A percentile compares a stretch with the other conserved stretches of the same genome.
Conservation (phyloP, 2,113 vertebrate species). For the Psophia crepitans region DNA sequence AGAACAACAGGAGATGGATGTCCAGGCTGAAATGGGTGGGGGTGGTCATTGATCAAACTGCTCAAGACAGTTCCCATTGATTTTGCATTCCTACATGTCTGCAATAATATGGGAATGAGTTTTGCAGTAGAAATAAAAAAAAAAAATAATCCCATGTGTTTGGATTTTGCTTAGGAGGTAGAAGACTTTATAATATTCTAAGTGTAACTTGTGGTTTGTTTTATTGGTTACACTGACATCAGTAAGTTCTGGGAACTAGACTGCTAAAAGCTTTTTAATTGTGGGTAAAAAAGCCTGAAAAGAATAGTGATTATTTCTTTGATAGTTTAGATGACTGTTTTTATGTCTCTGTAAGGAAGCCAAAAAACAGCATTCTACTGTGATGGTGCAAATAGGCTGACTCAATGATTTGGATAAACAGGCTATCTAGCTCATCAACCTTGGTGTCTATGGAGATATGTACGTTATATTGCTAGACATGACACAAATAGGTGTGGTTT, state of each 20-base stretch:
- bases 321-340: not conserved
- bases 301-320: not conserved
- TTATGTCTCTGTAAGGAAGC: not conserved
- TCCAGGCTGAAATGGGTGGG: slow-evolving; percentile 27
- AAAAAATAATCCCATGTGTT: not conserved
- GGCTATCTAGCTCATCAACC: not conserved
- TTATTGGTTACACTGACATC: accelerated
- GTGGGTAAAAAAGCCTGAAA: not conserved
- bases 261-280: not conserved
- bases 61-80: slow-evolving; percentile 29
- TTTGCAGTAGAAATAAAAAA: not conserved
- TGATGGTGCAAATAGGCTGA: not conserved
- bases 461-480: not conserved
- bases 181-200: not conserved
- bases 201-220: not conserved
- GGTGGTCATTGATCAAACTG: slow-evolving; percentile 41
- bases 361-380: not conserved
- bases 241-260: not conserved
- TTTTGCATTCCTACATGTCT: slow-evolving; percentile 17
- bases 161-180: not conserved
- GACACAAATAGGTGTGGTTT: not conserved
- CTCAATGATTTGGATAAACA: not conserved
- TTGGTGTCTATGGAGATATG: not conserved
- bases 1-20: slow-evolving; percentile 54
- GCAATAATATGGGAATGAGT: not conserved